Base-by-base conservation (phyloP, 1,140 invertebrate species). In the Polypedilum pembai region DNA sequence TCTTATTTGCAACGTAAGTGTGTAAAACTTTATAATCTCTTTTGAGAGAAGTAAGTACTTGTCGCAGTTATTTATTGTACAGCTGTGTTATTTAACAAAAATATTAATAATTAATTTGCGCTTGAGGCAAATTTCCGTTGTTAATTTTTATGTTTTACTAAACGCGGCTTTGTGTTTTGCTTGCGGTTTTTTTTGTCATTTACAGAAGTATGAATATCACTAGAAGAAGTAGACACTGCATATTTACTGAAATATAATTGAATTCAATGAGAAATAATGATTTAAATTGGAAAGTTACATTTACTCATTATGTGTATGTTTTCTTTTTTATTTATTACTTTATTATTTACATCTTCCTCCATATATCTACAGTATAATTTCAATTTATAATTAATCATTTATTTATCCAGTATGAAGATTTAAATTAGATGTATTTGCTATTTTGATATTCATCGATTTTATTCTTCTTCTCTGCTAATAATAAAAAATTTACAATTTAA, bases 401-500 rank as follows among this genome's bases (percentile, higher is more conserved):
- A n/a, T 10, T 4, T 56, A n/a, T 15, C n/a, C n/a, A 56, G 12
- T 56, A 56, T 56, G 8, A 56, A 56, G 12, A 56, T 56, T 56
- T 12, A 56, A 56, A 56, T n/a, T 56, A 56, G 45, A 56, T 45
- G 45, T 56, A n/a, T 56, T 56, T 56, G n/a, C 45, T 56, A 56
- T 56, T 56, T 56, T 56, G 45, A 56, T 56, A 56, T 56, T 56
- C 45, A 56, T 56, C n/a, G 45, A 56, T 56, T 56, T 56, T 56
- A 4, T 56, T 15, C n/a, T 12, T 56, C 7, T 45, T 45, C 10
- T 7, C 15, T 45, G 8, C 15, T 45, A 12, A 8, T 56, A 12
- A n/a, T 56, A n/a, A 56, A n/a, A 56, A 56, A 56, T 56, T 56
- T 56, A 56, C 45, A 56, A 56, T 56, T 56, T 56, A 1, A 33